Evolutionary conservation across 2,797 vertebrate genomes (phyloP).

Genomic region (Bucorvus abyssinicus): DNA sequence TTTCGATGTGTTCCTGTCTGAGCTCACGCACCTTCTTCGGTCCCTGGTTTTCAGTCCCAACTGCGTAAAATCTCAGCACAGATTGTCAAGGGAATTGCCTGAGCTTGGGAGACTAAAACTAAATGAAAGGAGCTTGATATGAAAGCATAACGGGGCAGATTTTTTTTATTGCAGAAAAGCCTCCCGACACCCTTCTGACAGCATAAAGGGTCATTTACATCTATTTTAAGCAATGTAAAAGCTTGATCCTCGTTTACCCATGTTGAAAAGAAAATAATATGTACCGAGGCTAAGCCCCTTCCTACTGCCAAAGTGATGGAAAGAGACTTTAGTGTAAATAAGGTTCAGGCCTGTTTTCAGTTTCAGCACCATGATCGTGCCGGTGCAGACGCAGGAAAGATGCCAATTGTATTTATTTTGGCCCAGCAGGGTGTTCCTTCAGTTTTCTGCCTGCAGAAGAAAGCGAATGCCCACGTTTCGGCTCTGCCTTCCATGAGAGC

Average conservation of each 20-base stretch:
- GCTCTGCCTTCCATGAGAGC: not conserved
- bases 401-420: conserved; percentile 59
- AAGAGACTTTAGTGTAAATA: conserved; percentile 51
- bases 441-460: conserved; percentile 32
- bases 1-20: not conserved
- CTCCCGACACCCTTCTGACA: conserved; percentile 11
- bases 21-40: not conserved
- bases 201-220: conserved; percentile 51
- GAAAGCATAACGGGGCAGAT: conserved; percentile 10
- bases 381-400: not conserved
- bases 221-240: conserved; percentile 35
- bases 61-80: not conserved
- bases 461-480: not conserved
- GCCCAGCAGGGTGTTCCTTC: not conserved
- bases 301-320: conserved; percentile 50
- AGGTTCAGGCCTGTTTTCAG: conserved; percentile 19
- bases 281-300: not conserved
- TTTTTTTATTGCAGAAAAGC: conserved; percentile 25
- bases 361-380: not conserved
- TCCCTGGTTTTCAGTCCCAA: not conserved
- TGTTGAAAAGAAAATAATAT: conserved; percentile 43
- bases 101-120: not conserved
- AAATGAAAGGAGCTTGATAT: not conserved
- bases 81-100: not conserved
- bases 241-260: conserved; percentile 43